A percentile compares a stretch with the other conserved stretches of the same genome.
Evolutionary conservation across 2,797 vertebrate species (phyloP).

Genomic region (Channallabes apus): DNA sequence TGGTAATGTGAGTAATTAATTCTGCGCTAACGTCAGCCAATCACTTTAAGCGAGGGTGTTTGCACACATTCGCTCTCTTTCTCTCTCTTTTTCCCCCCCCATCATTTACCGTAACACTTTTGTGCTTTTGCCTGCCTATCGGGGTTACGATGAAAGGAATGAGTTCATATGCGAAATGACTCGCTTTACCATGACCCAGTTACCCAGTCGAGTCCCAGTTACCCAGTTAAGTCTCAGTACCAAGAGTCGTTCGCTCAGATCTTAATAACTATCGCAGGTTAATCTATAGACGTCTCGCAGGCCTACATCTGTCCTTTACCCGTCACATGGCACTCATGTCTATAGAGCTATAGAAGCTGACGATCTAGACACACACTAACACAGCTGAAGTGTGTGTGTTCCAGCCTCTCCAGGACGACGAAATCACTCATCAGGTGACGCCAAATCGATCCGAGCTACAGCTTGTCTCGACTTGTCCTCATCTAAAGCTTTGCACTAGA

Average conservation of each 20-base stretch:
- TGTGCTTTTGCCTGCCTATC: neutral
- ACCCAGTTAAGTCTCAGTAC: too few relatives aligned
- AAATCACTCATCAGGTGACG: neutral
- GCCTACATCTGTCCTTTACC: neutral
- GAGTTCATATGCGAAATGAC: slow-evolving; percentile 15
- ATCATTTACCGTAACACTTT: neutral
- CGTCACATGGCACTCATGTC: too few relatives aligned
- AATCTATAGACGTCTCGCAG: neutral
- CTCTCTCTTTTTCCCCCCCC: neutral
- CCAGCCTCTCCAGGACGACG: neutral
- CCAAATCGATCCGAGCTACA: neutral
- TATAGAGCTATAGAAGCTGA: neutral
- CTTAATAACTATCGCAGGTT: neutral
- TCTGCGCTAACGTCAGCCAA: neutral
- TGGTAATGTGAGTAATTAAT: slow-evolving; percentile 1
- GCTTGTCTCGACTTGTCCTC: slow-evolving; percentile 47
- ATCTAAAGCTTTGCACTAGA: neutral
- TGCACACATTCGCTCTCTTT: neutral
- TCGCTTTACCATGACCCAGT: slow-evolving; percentile 1
- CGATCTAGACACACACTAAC: neutral
- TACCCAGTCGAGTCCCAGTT: neutral
- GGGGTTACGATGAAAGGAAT: neutral
- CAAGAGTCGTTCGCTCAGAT: too few relatives aligned
- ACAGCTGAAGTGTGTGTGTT: neutral
- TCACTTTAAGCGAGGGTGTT: neutral